A percentile compares a stretch with the other conserved stretches of the same genome.
phyloP scores from a whole-genome alignment of 2,113 vertebrate genomes.

The Cairina moschata region DNA sequence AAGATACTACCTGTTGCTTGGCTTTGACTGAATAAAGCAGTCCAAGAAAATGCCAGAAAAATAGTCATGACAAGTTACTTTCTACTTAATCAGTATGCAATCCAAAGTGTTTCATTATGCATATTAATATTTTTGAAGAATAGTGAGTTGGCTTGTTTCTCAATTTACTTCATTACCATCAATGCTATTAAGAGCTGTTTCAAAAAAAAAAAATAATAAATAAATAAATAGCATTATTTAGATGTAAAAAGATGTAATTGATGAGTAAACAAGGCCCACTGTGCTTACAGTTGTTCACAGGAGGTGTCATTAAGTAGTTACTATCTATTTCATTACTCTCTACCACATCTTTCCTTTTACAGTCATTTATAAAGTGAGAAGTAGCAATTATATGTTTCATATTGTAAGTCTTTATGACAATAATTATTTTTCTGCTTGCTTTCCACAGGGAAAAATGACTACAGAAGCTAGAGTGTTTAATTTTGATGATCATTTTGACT shows the following conservation, averaged over 20 bases:
- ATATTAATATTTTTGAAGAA: background rate
- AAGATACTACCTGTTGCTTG: constrained; percentile 43
- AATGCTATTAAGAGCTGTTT: background rate
- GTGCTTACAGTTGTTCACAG: background rate
- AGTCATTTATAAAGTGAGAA: constrained; percentile 11
- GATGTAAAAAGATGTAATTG: background rate
- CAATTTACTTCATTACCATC: background rate
- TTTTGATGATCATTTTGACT: background rate
- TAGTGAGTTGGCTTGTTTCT: background rate
- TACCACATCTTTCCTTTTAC: background rate
- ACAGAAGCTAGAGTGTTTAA: background rate
- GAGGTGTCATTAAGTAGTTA: background rate
- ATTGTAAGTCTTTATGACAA: background rate
- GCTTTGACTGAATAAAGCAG: background rate
- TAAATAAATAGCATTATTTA: background rate
- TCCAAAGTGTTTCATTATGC: background rate
- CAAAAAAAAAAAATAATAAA: background rate
- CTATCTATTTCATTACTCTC: background rate
- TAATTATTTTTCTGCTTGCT: constrained; percentile 34
- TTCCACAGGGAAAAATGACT: background rate
- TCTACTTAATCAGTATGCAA: background rate
- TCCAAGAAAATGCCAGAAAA: background rate
- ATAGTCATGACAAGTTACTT: background rate
- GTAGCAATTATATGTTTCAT: constrained; percentile 15
- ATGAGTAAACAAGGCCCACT: background rate